Evolutionary conservation across 2,113 vertebrate genomes (phyloP).

Genomic region (Otolemur garnettii): DNA sequence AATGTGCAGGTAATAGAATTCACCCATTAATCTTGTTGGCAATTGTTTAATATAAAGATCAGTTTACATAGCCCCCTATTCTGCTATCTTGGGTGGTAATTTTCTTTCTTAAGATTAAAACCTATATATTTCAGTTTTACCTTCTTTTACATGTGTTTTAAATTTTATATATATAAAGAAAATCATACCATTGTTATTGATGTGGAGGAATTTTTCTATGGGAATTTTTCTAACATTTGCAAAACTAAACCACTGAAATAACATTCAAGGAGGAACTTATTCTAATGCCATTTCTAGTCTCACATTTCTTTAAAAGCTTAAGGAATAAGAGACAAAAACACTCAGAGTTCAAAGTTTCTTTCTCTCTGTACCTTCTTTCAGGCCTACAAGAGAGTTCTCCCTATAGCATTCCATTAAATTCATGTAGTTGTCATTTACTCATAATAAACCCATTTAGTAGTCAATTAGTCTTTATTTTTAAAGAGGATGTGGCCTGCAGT

Average conservation of each 20-base stretch:
- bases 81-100: neutral
- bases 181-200: neutral
- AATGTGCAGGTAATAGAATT: neutral
- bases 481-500: neutral
- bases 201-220: neutral
- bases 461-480: neutral
- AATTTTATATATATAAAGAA: neutral
- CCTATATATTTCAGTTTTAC: neutral
- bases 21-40: neutral
- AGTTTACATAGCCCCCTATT: neutral
- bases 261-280: neutral
- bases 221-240: neutral
- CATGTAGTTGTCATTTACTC: neutral
- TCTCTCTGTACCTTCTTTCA: neutral
- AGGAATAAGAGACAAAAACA: neutral
- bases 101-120: neutral
- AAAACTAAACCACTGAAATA: neutral
- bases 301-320: neutral
- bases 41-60: neutral
- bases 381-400: too few relatives aligned
- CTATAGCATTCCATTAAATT: too few relatives aligned
- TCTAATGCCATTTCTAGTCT: neutral
- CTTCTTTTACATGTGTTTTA: neutral
- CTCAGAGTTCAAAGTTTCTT: neutral
- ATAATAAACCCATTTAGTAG: neutral